Evolutionary conservation across 2,888 invertebrate genomes (phyloP).

Genomic region (Julus scandinavius): DNA sequence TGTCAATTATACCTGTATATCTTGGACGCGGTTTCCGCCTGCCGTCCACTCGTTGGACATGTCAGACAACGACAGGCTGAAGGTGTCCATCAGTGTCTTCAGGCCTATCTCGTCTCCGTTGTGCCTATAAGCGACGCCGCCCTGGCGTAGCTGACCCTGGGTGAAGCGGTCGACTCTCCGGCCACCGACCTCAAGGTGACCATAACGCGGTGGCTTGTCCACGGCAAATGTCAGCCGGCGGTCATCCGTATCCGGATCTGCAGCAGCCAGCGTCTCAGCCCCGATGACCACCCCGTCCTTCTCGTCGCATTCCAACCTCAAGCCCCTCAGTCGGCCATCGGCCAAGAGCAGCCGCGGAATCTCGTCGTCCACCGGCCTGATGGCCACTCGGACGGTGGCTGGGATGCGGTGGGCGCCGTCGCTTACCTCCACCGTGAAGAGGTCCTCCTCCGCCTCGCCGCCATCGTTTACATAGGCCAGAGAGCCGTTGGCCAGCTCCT

Average conservation of each 20-base stretch:
- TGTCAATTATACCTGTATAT: constrained; percentile 58
- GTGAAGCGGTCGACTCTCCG: constrained; percentile 62
- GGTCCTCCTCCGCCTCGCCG: constrained; percentile 63
- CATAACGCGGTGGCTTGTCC: constrained; percentile 62
- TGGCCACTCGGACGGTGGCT: constrained; percentile 62
- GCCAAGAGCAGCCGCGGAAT: constrained; percentile 61
- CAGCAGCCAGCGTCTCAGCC: constrained; percentile 61
- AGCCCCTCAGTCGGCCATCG: constrained; percentile 58
- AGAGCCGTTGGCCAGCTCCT: constrained; percentile 62
- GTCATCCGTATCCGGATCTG: constrained; percentile 63
- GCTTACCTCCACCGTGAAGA: constrained; percentile 64
- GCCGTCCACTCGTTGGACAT: constrained; percentile 61
- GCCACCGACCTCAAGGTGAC: constrained; percentile 61
- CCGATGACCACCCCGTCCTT: constrained; percentile 61
- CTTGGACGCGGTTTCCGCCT: constrained; percentile 62
- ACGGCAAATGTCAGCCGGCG: constrained; percentile 62
- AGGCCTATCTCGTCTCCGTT: constrained; percentile 64
- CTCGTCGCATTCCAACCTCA: constrained; percentile 63
- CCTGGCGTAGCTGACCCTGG: constrained; percentile 63
- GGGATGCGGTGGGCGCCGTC: constrained; percentile 66
- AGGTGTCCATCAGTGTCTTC: constrained; percentile 61
- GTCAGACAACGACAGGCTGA: constrained; percentile 63
- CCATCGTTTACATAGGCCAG: constrained; percentile 64
- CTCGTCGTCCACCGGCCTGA: constrained; percentile 64
- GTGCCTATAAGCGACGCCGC: constrained; percentile 63